phyloP scores from a whole-genome alignment of 2,888 invertebrate species.

The Polydrusus tereticollis region DNA sequence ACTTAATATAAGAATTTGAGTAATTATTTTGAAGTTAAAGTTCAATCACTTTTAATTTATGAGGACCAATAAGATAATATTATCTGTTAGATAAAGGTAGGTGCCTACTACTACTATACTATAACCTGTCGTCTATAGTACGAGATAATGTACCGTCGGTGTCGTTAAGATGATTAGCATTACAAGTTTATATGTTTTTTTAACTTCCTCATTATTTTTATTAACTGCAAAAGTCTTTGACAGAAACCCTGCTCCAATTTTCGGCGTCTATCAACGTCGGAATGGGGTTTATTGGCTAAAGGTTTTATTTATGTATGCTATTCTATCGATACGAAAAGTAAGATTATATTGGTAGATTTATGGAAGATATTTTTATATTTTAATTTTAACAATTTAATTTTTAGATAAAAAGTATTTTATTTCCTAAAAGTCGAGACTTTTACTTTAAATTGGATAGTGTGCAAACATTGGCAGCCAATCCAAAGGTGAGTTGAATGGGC shows the following conservation, averaged over 20 bases:
- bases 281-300: slow-evolving; percentile 70
- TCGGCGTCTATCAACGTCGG: slow-evolving; percentile 69
- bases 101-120: not conserved
- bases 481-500: slow-evolving; percentile 64
- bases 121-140: not conserved
- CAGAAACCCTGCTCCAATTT: slow-evolving; percentile 53
- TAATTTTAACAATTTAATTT: not conserved
- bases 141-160: not conserved
- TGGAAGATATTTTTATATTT: not conserved
- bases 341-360: slow-evolving; percentile 49
- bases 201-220: slow-evolving; percentile 11
- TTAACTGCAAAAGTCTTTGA: slow-evolving; percentile 41
- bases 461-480: slow-evolving; percentile 70
- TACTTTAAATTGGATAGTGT: slow-evolving; percentile 69
- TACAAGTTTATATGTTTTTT: slow-evolving; percentile 9
- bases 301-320: slow-evolving; percentile 67
- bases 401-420: slow-evolving; percentile 43
- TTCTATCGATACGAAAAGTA: slow-evolving; percentile 69
- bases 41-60: not conserved
- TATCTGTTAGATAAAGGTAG: not conserved
- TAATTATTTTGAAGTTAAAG: not conserved
- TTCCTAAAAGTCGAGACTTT: slow-evolving; percentile 61
- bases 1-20: no score
- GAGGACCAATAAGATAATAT: slow-evolving; percentile 1
- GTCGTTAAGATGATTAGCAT: not conserved